Conservation (phyloP, 2,888 invertebrate species). For the Xanthia togata region DNA sequence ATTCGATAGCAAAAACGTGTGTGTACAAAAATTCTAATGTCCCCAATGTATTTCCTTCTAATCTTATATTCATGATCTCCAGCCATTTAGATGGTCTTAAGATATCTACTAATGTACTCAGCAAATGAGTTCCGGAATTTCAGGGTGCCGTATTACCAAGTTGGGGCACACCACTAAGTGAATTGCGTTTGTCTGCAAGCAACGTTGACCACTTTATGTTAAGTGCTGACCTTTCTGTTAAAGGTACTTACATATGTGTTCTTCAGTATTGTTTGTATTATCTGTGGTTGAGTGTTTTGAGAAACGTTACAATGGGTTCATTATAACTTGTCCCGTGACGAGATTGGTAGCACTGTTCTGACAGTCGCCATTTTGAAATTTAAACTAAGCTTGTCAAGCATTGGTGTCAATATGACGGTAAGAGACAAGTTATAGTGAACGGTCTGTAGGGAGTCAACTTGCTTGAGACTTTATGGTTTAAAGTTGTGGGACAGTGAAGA, state of each 20-base stretch:
- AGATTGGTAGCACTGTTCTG: too few relatives aligned
- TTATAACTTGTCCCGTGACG: too few relatives aligned
- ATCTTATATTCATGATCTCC: constrained; percentile 36
- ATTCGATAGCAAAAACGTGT: not conserved
- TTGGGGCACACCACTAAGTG: constrained; percentile 61
- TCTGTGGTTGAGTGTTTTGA: constrained; percentile 11
- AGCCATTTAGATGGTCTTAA: constrained; percentile 34
- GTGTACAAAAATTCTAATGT: not conserved
- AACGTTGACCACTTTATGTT: constrained; percentile 62
- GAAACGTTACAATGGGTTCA: not conserved
- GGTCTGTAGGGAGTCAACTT: not conserved
- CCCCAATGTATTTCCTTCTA: not conserved
- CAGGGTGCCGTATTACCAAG: constrained; percentile 50
- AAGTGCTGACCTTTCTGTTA: constrained; percentile 63
- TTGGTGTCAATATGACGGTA: too few relatives aligned
- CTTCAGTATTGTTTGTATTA: constrained; percentile 7
- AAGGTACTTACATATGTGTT: constrained; percentile 21
- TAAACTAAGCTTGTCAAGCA: too few relatives aligned
- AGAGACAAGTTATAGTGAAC: too few relatives aligned
- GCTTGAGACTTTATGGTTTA: not conserved
- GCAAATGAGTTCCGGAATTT: constrained; percentile 48
- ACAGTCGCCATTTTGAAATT: too few relatives aligned
- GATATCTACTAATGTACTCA: constrained; percentile 54
- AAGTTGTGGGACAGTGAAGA: not conserved
- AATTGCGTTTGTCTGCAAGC: constrained; percentile 65